Evolutionary conservation across 2,888 invertebrate genomes (phyloP).

Genomic region (Pseudoips prasinana): DNA sequence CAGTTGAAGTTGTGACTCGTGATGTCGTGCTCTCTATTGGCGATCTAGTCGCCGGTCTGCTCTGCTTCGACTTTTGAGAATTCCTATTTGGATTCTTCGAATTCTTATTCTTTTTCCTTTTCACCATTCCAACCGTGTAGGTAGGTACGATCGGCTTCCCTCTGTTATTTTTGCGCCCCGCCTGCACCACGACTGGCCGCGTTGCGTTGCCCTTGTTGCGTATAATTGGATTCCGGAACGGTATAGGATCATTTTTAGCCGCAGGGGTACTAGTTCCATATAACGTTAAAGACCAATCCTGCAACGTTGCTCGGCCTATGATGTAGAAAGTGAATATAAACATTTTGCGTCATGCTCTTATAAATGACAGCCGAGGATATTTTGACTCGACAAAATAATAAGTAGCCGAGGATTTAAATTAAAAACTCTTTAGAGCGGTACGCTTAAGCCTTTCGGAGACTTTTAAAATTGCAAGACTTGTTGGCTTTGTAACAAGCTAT

Average conservation of each 20-base stretch:
- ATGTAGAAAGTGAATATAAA: constrained; percentile 41
- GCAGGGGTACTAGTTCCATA: constrained; percentile 91
- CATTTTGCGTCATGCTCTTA: constrained; percentile 15
- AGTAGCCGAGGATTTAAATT: constrained; percentile 16
- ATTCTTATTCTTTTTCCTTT: constrained; percentile 81
- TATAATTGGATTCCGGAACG: constrained; percentile 71
- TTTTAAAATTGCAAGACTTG: constrained; percentile 19
- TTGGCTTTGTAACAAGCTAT: constrained; percentile 29
- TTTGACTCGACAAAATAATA: constrained; percentile 18
- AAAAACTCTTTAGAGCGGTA: constrained; percentile 23
- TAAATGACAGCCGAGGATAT: constrained; percentile 6
- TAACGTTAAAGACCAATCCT: constrained; percentile 96
- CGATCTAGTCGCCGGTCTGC: constrained; percentile 77
- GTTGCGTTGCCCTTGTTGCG: constrained; percentile 69
- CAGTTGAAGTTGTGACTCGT: constrained; percentile 47
- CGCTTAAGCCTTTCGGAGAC: constrained; percentile 17
- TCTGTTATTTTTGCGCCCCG: constrained; percentile 65
- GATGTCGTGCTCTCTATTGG: constrained; percentile 78
- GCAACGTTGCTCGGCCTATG: constrained; percentile 92
- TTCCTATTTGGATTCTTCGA: constrained; percentile 77
- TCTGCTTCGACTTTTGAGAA: constrained; percentile 76
- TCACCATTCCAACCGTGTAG: constrained; percentile 71
- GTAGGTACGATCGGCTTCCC: constrained; percentile 69
- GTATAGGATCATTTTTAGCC: constrained; percentile 84
- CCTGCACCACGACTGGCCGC: constrained; percentile 66